phyloP scores from a whole-genome alignment of 2,797 vertebrate species.

The Mastacembelus armatus region DNA sequence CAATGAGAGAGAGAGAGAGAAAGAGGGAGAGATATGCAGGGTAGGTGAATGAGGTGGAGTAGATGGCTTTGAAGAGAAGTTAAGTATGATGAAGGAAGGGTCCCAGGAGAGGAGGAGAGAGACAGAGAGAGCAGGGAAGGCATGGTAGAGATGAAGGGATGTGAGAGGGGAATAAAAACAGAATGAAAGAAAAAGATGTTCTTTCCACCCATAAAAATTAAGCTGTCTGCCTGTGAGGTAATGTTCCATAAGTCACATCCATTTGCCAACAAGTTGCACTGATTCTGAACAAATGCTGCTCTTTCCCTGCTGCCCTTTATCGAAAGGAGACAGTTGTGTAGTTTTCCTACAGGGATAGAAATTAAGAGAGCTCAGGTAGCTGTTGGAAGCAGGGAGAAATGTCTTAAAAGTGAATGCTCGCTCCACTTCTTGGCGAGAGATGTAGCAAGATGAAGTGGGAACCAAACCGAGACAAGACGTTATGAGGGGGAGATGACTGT shows the following conservation, averaged over 20 bases:
- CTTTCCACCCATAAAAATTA: constrained; percentile 59
- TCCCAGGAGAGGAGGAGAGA: constrained; percentile 61
- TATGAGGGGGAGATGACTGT: constrained; percentile 56
- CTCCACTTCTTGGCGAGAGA: constrained; percentile 29
- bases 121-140: constrained; percentile 28
- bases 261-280: constrained; percentile 50
- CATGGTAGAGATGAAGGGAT: constrained; percentile 18
- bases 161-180: constrained; percentile 31
- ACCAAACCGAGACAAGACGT: constrained; percentile 62
- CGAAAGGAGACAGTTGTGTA: constrained; percentile 26
- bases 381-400: constrained; percentile 57
- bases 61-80: constrained; percentile 71
- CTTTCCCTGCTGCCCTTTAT: constrained; percentile 26
- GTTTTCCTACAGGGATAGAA: constrained; percentile 44
- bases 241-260: constrained; percentile 66
- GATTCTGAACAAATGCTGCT: constrained; percentile 45
- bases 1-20: constrained; percentile 56
- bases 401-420: constrained; percentile 44
- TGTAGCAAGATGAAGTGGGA: constrained; percentile 52
- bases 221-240: constrained; percentile 61
- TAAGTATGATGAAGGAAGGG: constrained; percentile 66
- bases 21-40: not conserved
- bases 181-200: constrained; percentile 53
- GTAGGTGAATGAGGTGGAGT: constrained; percentile 40
- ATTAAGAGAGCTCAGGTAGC: constrained; percentile 65